Percentiles rank a stretch among this genome's conserved stretches.
Conservation (phyloP, 2,797 vertebrate species). For the Chelidonichthys spinosus region DNA sequence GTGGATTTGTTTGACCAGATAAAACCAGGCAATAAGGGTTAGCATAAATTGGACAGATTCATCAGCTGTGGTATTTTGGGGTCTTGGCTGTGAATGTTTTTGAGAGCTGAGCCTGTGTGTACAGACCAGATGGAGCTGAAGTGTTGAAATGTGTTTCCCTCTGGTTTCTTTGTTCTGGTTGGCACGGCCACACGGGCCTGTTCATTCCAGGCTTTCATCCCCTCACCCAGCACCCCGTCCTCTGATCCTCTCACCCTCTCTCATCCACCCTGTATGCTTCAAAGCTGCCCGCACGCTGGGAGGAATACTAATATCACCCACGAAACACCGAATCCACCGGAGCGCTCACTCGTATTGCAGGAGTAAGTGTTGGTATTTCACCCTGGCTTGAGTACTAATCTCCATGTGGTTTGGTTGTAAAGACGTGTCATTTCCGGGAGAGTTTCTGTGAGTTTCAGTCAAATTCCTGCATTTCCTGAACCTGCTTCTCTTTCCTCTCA, state of each 20-base stretch:
- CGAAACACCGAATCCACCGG: conserved; percentile 10
- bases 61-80: conserved; percentile 43
- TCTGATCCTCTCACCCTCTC: conserved; percentile 27
- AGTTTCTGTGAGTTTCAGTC: background rate
- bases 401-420: background rate
- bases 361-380: background rate
- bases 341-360: background rate
- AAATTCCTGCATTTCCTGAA: conserved; percentile 30
- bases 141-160: conserved; percentile 11
- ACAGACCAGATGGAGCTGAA: conserved; percentile 6
- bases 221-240: conserved; percentile 20
- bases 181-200: conserved; percentile 34
- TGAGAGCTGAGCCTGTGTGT: conserved; percentile 13
- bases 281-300: conserved; percentile 22
- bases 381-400: background rate
- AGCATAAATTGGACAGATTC: conserved; percentile 39
- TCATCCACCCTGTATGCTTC: conserved; percentile 26
- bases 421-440: background rate
- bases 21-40: conserved; percentile 17
- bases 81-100: conserved; percentile 36
- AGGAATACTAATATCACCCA: conserved; percentile 66
- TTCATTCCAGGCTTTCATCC: conserved; percentile 50
- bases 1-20: no score
- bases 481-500: conserved; percentile 1
- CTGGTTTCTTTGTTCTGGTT: conserved; percentile 59